Conservation (phyloP, 2,113 vertebrate species). For the Festucalex cinctus region DNA sequence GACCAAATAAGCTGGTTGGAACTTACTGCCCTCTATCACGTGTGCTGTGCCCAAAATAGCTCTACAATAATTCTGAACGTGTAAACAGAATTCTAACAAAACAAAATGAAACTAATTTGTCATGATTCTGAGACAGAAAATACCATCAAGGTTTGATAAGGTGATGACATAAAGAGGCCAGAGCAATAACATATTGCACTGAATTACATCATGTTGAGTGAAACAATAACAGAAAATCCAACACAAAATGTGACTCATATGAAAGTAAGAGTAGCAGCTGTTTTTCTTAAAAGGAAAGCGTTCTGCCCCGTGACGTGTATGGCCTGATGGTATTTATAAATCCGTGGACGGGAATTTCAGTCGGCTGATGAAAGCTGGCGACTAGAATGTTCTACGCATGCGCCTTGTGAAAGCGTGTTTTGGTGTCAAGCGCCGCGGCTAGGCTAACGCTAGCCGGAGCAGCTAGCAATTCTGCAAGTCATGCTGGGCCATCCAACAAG, state of each 20-base stretch:
- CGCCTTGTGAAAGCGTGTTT: slow-evolving; percentile 67
- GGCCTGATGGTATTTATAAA: slow-evolving; percentile 8
- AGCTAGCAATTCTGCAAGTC: slow-evolving; percentile 79
- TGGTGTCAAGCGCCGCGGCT: slow-evolving; percentile 61
- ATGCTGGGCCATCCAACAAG: slow-evolving; percentile 76
- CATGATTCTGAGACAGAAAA: neutral
- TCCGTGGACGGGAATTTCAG: slow-evolving; percentile 26
- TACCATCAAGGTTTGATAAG: neutral
- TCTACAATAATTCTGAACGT: neutral
- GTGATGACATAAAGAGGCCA: neutral
- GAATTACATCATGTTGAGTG: neutral
- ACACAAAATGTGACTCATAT: neutral
- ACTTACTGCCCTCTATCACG: neutral
- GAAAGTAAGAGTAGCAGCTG: neutral
- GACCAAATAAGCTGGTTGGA: neutral
- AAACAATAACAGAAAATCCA: neutral
- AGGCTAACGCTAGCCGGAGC: slow-evolving; percentile 57
- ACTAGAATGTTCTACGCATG: slow-evolving; percentile 81
- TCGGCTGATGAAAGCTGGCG: slow-evolving; percentile 60
- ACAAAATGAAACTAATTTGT: neutral
- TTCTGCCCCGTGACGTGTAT: slow-evolving; percentile 2
- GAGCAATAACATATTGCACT: neutral
- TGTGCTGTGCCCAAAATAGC: neutral
- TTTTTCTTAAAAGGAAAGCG: neutral
- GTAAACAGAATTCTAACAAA: neutral